These are phyloP conservation scores for Drosophila fulvimacula DNA, from an alignment of 2,888 invertebrate genomes.

Conservation along the genomic window DNA sequence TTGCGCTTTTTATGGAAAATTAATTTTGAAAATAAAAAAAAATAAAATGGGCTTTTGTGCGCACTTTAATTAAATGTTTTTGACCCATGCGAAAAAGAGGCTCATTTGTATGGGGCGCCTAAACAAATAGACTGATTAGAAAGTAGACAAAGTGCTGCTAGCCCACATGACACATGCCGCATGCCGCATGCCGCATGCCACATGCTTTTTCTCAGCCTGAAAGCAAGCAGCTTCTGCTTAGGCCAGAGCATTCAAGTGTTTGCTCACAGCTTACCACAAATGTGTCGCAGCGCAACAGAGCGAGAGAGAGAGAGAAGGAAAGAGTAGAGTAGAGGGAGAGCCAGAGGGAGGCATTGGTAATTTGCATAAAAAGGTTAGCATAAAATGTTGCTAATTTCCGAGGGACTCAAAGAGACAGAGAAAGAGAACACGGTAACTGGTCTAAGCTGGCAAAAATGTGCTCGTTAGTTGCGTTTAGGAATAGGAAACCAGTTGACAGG, in stretches of 20 bases:
- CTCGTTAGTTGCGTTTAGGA: constrained; percentile 47
- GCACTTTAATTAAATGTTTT: constrained; percentile 47
- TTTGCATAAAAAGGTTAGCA: constrained; percentile 80
- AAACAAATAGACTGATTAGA: constrained; percentile 76
- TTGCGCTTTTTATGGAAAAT: constrained; percentile 11
- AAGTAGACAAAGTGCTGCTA: constrained; percentile 37
- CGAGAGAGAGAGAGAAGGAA: not conserved
- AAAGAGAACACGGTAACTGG: not conserved
- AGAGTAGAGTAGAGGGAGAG: not conserved
- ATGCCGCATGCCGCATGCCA: constrained; percentile 3
- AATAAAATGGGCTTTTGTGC: not conserved
- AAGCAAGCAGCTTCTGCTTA: constrained; percentile 6
- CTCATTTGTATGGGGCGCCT: constrained; percentile 51
- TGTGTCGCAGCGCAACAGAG: constrained; percentile 37
- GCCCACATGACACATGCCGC: constrained; percentile 6
- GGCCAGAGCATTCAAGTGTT: constrained; percentile 49
- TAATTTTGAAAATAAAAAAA: not conserved
- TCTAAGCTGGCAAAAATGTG: constrained; percentile 32
- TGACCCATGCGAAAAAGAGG: constrained; percentile 1
- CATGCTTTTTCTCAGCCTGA: constrained; percentile 7
- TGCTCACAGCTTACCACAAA: constrained; percentile 66
- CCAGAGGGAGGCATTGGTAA: constrained; percentile 37
- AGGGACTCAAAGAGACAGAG: not conserved
- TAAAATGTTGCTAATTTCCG: constrained; percentile 70
- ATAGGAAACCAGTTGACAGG: constrained; percentile 50